Base-by-base conservation (phyloP, 2,797 vertebrate species). In the Allobates femoralis region DNA sequence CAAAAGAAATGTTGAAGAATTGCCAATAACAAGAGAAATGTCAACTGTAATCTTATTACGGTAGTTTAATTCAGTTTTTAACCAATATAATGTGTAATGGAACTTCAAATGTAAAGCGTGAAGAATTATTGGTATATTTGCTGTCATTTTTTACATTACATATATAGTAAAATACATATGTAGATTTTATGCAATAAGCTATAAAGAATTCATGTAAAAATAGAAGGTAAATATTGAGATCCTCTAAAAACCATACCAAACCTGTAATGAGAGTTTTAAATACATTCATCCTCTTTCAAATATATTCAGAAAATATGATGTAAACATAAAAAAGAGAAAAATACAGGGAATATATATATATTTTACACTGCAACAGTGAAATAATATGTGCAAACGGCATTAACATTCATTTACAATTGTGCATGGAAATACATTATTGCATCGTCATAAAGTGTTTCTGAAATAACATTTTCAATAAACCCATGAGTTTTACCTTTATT, bases 221-320 rank as follows among this genome's bases (percentile, higher is more conserved):
- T 21, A 8, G 28, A 30, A 55, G 1, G 32, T 46, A 21, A n/a
- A n/a, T 51, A 12, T 23, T 11, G 5, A 53, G 26, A 30, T 32
- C 37, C 50, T 26, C 71, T 18, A 91, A 91, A 78, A 81, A 1
- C 8, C 23, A 15, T 66, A 81, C 8, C 30, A 66, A 56, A 23
- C 5, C 34, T 46, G 60, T 19, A 58, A 15, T 62, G 34, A 14
- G 19, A 37, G 41, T 19, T 30, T 80, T 1, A 80, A 50, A 66
- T 53, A 53, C 41, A 81, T 19, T 12, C 21, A 37, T 23, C 14
- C 2, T 5, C 19, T 66, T 12, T 30, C 14, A 2, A 81, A 75
- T 21, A 58, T 73, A 84, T 66, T 84, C n/a, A 67, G 3, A 58
- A 81, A 80, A 74, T 56, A 87, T 23, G 80, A n/a, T 37, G 66